These are phyloP conservation scores for Micrasema minimum DNA, from an alignment of 1,140 invertebrate species.

Conservation along the genomic window DNA sequence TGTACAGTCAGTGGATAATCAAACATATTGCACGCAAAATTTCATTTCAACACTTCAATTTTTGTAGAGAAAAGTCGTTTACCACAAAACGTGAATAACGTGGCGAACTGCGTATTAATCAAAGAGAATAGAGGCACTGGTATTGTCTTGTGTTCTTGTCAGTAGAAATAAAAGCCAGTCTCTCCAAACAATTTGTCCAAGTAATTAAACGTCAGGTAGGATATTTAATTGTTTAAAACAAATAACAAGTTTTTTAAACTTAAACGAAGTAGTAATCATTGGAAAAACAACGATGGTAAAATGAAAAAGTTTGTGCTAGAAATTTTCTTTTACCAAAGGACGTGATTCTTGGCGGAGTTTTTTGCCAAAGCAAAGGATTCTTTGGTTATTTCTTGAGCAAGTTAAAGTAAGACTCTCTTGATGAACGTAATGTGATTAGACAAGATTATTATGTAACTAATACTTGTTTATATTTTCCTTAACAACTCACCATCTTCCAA, in stretches of 20 bases:
- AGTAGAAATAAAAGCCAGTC: no score
- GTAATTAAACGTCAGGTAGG: neutral
- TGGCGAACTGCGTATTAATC: no score
- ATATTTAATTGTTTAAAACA: conserved; percentile 10
- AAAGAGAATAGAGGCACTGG: no score
- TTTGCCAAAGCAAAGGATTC: conserved; percentile 15
- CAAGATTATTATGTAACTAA: conserved; percentile 9
- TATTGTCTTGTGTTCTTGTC: no score
- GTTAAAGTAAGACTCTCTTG: conserved; percentile 1
- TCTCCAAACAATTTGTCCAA: no score
- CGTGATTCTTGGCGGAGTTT: conserved; percentile 2
- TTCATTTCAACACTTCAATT: no score
- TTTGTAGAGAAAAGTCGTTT: no score
- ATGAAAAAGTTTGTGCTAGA: conserved; percentile 16
- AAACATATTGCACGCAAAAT: no score
- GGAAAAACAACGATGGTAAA: conserved; percentile 18
- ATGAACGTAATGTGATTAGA: conserved; percentile 8
- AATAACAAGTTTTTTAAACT: conserved; percentile 33
- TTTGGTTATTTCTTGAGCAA: conserved; percentile 18
- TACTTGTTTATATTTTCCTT: conserved; percentile 6
- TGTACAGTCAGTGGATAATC: no score
- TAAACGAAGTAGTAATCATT: conserved; percentile 29
- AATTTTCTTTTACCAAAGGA: conserved; percentile 20
- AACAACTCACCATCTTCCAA: neutral
- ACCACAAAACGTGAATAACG: no score